phyloP scores from a whole-genome alignment of 2,113 vertebrate species.

The Scomber scombrus region DNA sequence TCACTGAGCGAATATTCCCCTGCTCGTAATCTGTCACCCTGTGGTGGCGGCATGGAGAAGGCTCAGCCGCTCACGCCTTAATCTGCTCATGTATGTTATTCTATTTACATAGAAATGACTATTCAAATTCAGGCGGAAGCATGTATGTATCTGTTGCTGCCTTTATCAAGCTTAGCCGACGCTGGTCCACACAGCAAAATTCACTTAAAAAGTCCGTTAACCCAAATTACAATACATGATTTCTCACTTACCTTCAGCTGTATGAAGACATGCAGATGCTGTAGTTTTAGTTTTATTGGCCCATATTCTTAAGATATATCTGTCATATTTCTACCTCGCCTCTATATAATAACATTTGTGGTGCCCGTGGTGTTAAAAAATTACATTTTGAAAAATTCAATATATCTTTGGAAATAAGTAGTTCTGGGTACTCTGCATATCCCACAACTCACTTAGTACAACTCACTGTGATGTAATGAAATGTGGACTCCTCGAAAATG shows the following conservation, averaged over 20 bases:
- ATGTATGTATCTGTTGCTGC: background rate
- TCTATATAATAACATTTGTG: background rate
- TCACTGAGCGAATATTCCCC: constrained; percentile 55
- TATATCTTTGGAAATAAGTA: background rate
- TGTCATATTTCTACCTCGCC: background rate
- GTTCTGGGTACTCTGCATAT: too few relatives aligned
- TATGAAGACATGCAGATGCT: background rate
- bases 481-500: too few relatives aligned
- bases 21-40: constrained; percentile 51
- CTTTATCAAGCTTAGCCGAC: background rate
- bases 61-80: background rate
- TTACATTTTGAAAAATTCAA: background rate
- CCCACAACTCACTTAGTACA: too few relatives aligned
- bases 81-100: constrained; percentile 3
- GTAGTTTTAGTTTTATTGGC: background rate
- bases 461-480: too few relatives aligned
- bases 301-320: background rate
- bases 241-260: too few relatives aligned
- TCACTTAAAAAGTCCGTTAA: background rate
- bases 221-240: background rate
- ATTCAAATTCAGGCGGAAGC: background rate
- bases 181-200: background rate
- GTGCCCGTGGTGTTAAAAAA: background rate
- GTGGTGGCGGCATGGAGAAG: background rate
- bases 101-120: background rate